phyloP scores from a whole-genome alignment of 1,140 invertebrate genomes.

The Drosophila orena region DNA sequence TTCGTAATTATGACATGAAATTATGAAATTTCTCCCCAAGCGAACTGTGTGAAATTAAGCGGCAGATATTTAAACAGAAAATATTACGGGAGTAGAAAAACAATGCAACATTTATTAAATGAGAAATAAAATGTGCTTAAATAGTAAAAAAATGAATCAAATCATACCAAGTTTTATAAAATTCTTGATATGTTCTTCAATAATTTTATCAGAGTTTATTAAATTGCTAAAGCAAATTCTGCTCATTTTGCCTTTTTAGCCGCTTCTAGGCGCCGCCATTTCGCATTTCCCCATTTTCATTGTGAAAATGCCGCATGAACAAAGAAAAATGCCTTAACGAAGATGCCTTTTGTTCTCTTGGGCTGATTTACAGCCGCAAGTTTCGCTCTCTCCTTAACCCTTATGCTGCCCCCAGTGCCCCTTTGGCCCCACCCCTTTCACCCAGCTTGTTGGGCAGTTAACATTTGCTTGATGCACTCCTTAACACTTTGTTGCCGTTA shows the following conservation, averaged over 20 bases:
- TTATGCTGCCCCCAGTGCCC: background rate
- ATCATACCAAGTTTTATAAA: background rate
- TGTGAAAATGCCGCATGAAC: constrained; percentile 15
- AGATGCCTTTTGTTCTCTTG: constrained; percentile 48
- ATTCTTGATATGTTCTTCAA: background rate
- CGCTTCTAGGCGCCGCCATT: background rate
- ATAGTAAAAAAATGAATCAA: too few species aligned
- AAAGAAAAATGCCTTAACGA: constrained; percentile 35
- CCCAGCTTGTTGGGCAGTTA: constrained; percentile 55
- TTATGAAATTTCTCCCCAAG: constrained; percentile 67
- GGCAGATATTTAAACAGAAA: constrained; percentile 32
- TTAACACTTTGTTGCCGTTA: constrained; percentile 81
- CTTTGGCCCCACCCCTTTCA: background rate
- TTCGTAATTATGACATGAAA: constrained; percentile 72
- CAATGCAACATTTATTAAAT: background rate
- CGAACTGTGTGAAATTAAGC: constrained; percentile 27
- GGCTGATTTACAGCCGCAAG: constrained; percentile 70
- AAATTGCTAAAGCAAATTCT: too few species aligned
- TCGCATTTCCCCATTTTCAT: constrained; percentile 3
- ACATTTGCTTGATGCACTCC: constrained; percentile 77
- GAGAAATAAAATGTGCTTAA: too few species aligned
- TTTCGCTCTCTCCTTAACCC: constrained; percentile 17
- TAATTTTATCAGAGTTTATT: too few species aligned
- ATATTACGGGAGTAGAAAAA: background rate
- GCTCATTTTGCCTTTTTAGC: too few species aligned